phyloP scores from a whole-genome alignment of 2,113 vertebrate species.

The Corydoras sp. region DNA sequence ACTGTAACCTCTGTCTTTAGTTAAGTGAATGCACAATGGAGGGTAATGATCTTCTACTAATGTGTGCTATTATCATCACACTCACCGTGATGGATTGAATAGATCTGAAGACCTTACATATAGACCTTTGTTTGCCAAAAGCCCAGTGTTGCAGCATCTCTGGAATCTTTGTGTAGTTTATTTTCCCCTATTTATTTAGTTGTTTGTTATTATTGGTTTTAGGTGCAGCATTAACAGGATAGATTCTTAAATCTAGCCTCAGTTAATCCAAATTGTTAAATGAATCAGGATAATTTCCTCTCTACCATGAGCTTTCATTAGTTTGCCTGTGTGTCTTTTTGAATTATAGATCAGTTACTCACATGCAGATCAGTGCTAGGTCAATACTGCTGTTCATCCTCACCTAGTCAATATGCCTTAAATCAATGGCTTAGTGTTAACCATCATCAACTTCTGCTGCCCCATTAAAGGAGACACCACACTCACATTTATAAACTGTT shows the following conservation, averaged over 20 bases:
- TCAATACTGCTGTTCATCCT: slow-evolving; percentile 48
- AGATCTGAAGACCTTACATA: slow-evolving; percentile 37
- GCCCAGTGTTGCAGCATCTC: slow-evolving; percentile 22
- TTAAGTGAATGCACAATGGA: slow-evolving; percentile 49
- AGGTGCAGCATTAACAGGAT: too few relatives aligned
- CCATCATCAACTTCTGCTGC: slow-evolving; percentile 48
- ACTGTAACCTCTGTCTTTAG: slow-evolving; percentile 47
- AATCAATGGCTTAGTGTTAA: slow-evolving; percentile 48
- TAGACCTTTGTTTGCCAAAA: slow-evolving; percentile 37
- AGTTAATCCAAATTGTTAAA: slow-evolving; percentile 24
- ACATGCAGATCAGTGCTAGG: slow-evolving; percentile 42
- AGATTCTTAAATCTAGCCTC: neutral
- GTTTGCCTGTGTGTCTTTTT: slow-evolving; percentile 33
- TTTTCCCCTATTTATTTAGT: slow-evolving; percentile 7
- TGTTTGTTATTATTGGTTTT: neutral
- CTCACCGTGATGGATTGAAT: slow-evolving; percentile 44
- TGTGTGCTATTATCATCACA: slow-evolving; percentile 46
- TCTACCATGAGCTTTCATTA: slow-evolving; percentile 26
- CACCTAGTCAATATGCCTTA: slow-evolving; percentile 45
- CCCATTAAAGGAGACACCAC: slow-evolving; percentile 42
- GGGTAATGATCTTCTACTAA: slow-evolving; percentile 51
- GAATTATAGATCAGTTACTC: slow-evolving; percentile 35
- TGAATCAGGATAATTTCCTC: slow-evolving; percentile 30
- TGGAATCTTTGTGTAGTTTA: slow-evolving; percentile 7
- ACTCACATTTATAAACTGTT: slow-evolving; percentile 42